Conservation (phyloP, 2,888 invertebrate species). For the Sericinus montela region DNA sequence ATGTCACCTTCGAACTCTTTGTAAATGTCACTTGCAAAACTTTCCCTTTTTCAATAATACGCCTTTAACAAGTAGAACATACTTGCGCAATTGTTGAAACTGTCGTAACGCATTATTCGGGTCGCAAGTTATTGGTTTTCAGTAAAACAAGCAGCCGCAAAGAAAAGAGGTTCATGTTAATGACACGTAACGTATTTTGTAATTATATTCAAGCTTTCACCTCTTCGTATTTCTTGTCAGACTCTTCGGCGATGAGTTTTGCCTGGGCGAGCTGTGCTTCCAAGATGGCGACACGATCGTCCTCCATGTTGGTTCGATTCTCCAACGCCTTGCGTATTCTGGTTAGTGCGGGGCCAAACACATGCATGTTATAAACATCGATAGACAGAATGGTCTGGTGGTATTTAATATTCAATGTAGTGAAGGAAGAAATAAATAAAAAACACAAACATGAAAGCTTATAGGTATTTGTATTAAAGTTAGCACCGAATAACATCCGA, state of each 20-base stretch:
- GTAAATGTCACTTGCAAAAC: conserved; percentile 11
- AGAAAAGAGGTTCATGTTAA: not conserved
- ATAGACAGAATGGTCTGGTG: conserved; percentile 28
- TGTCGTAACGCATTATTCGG: not conserved
- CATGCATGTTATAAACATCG: conserved; percentile 76
- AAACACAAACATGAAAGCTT: conserved; percentile 2
- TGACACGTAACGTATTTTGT: conserved; percentile 2
- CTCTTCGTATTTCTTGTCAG: conserved; percentile 99
- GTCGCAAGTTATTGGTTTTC: too few species aligned
- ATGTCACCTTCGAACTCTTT: conserved; percentile 10
- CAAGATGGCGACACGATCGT: conserved; percentile 98
- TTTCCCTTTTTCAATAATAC: not conserved
- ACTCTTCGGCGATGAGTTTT: conserved; percentile 99
- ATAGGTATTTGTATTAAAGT: not conserved
- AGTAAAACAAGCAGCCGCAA: too few species aligned
- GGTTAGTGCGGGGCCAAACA: conserved; percentile 78
- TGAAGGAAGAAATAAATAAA: conserved; percentile 1
- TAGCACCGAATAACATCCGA: too few species aligned
- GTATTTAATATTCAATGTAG: conserved; percentile 4
- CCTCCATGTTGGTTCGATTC: conserved; percentile 99
- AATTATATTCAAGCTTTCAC: conserved; percentile 75
- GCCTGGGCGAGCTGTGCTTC: conserved; percentile 99
- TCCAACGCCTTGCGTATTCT: conserved; percentile 99
- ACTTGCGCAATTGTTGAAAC: conserved; percentile 1
- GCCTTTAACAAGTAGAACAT: not conserved